These are phyloP conservation scores for Synodontis membranacea DNA, from an alignment of 2,113 vertebrate species.

Conservation along the genomic window DNA sequence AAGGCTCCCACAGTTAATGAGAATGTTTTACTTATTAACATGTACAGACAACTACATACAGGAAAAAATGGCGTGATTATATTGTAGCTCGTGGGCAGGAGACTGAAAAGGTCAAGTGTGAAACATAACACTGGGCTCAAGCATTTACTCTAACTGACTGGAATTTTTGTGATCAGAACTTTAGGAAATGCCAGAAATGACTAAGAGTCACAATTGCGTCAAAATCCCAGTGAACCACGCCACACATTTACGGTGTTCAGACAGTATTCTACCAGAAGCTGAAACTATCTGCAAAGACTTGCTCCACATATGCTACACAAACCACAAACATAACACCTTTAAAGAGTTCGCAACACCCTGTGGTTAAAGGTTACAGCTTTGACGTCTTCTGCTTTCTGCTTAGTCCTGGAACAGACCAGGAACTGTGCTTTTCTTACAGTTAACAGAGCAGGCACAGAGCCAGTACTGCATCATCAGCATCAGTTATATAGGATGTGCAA, in stretches of 20 bases:
- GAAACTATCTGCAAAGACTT: not conserved
- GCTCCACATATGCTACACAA: not conserved
- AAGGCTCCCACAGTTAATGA: not conserved
- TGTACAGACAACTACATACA: conserved; percentile 18
- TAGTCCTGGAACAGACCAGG: not conserved
- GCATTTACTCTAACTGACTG: not conserved
- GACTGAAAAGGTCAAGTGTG: conserved; percentile 2
- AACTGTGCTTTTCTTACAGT: not conserved
- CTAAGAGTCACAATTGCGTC: not conserved
- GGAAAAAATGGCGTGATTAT: conserved; percentile 16
- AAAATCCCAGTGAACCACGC: not conserved
- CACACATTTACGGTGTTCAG: not conserved
- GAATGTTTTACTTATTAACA: not conserved
- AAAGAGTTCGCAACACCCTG: not conserved
- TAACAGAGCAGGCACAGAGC: not conserved
- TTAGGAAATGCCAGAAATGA: not conserved
- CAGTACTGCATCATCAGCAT: not conserved
- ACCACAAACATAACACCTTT: not conserved
- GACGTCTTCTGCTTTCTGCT: not conserved
- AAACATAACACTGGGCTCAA: not conserved
- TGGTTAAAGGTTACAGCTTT: not conserved
- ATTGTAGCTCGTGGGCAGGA: not conserved
- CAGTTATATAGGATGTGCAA: not conserved
- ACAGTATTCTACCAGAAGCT: not conserved
- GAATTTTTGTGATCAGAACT: not conserved